Evolutionary conservation across 2,797 vertebrate genomes (phyloP).

Genomic region (Acrocephalus scirpaceus): DNA sequence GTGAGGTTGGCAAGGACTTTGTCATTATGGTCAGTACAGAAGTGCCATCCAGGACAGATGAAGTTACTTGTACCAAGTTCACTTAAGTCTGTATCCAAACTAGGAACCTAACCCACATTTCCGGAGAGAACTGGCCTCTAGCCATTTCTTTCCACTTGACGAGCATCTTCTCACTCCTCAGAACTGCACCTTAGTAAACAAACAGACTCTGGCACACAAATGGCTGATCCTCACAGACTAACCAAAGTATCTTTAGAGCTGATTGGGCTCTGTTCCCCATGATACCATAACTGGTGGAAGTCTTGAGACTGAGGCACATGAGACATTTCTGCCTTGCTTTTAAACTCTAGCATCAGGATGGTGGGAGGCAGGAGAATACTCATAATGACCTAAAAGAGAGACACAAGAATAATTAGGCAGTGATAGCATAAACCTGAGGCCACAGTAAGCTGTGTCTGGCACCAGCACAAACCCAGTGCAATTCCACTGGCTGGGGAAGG

Average conservation of each 20-base stretch:
- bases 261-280: conserved; percentile 45
- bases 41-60: not conserved
- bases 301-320: conserved; percentile 94
- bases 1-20: not conserved
- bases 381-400: conserved; percentile 85
- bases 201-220: not conserved
- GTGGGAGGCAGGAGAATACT: conserved; percentile 92
- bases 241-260: conserved; percentile 69
- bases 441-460: not conserved
- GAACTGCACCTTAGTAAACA: not conserved
- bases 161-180: not conserved
- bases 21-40: not conserved
- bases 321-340: conserved; percentile 97
- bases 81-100: not conserved
- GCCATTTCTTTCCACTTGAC: not conserved
- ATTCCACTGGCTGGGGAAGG: not conserved
- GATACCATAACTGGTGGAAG: conserved; percentile 83
- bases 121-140: not conserved
- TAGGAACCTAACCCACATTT: not conserved
- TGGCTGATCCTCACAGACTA: conserved; percentile 27
- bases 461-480: not conserved
- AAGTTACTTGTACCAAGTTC: not conserved
- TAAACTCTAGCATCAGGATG: conserved; percentile 93
- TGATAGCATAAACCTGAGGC: not conserved
- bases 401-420: not conserved